Percentiles rank a stretch among this genome's conserved stretches.
Evolutionary conservation across 2,888 invertebrate species (phyloP).

Genomic region (Clunio marinus): DNA sequence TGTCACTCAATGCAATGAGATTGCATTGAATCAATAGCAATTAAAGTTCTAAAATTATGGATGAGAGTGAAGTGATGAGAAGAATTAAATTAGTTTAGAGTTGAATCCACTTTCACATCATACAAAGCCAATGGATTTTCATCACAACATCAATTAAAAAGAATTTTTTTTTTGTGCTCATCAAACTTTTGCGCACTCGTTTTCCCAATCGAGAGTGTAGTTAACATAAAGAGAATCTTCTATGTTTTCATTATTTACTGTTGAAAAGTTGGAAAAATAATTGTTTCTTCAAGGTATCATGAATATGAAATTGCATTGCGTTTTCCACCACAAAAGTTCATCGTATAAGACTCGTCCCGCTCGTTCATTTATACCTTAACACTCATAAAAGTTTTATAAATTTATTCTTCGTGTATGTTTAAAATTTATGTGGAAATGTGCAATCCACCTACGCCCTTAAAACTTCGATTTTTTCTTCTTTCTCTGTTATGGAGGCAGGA

Average conservation of each 20-base stretch:
- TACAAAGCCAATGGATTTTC: background rate
- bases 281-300: background rate
- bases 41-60: background rate
- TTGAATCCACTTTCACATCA: background rate
- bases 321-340: background rate
- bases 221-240: too few species aligned
- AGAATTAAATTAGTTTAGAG: background rate
- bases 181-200: too few species aligned
- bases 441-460: conserved; percentile 20
- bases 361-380: background rate
- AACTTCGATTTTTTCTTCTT: conserved; percentile 15
- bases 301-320: background rate
- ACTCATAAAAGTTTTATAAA: background rate
- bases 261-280: too few species aligned
- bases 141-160: background rate
- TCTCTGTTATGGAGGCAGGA: background rate
- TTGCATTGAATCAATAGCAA: background rate
- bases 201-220: too few species aligned
- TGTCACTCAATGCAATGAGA: conserved; percentile 2
- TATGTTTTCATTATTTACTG: too few species aligned
- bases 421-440: background rate
- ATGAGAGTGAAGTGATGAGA: too few species aligned
- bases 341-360: background rate
- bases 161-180: too few species aligned
- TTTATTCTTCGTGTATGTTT: too few species aligned